Evolutionary conservation across 2,797 vertebrate species (phyloP), one percentile per base, ranked within the genome.

Genomic region (Halcyon leucocephala): DNA sequence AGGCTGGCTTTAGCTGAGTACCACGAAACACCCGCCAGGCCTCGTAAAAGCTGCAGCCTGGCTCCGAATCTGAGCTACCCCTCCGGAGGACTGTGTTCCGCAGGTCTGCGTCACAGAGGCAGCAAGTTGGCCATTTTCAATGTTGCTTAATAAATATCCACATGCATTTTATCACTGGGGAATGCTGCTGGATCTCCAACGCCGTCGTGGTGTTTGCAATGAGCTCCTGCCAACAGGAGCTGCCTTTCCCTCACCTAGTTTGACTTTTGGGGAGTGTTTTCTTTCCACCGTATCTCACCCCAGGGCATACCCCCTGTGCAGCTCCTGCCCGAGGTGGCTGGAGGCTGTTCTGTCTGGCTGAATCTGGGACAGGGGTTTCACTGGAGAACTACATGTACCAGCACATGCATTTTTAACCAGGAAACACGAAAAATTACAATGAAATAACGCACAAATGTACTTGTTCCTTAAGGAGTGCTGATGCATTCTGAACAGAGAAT

Each of bases 281-380:
- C 20, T 58, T 58, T 33, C 67, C 74, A 78, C 51, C 60, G 49
- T 3, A 18, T 14, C 37, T 65, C 7, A 67, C 24, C 35, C 15
- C 52, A 72, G 55, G 35, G 11, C 62, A 78, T 62, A 24, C 65
- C 48, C 78, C 85, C 62, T 33, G 15, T 17, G 64, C 87, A 90
- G 89, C 86, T 95, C 60, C 74, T 87, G 67, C 65, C 57, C 6
- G 25, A 81, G 84, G 3, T 60, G 65, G 37, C 61, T 76, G 77
- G 46, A 52, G 49, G 80, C 41, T 72, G 42, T 78, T 94, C 94
- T 96, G 81, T 60, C 85, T 94, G 67, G 17, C 64, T 67, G 37
- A 83, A 96, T 94, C 39, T 93, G 87, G 88, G 93, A 83, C 87
- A 92, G 61, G 46, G 94, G 95, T 97, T 95, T 96, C 82, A 82